Conservation (phyloP, 2,113 vertebrate species). For the Podarcis raffonei region DNA sequence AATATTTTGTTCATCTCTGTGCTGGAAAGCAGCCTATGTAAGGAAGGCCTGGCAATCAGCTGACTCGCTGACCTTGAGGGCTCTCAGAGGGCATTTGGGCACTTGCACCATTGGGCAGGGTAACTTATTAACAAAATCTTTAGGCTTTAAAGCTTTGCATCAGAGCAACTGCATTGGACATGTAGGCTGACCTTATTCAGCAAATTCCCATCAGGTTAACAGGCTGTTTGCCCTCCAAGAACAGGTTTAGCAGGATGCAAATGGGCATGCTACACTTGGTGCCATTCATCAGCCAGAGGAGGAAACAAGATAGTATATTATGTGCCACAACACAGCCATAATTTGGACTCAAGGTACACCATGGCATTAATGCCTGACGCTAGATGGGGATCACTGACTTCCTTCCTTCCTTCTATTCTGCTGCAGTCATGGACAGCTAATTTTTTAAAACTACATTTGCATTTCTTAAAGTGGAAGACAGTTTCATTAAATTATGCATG, state of each 20-base stretch:
- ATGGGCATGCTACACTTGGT: background rate
- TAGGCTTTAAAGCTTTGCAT: background rate
- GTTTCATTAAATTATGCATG: background rate
- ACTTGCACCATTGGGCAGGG: too few relatives aligned
- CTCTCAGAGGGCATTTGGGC: background rate
- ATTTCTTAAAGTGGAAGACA: background rate
- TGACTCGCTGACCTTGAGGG: background rate
- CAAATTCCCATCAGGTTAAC: background rate
- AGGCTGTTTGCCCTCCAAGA: background rate
- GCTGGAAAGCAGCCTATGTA: background rate
- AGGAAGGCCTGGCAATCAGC: background rate
- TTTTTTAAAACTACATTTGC: background rate
- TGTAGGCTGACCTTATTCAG: background rate
- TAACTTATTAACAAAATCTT: background rate
- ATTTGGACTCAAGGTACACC: background rate
- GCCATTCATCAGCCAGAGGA: background rate
- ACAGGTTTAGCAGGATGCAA: background rate
- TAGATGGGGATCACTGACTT: background rate
- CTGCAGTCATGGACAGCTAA: background rate
- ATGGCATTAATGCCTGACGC: background rate
- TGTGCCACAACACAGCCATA: background rate
- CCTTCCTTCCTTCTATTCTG: background rate
- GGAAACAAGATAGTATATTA: background rate
- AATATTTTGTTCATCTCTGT: background rate
- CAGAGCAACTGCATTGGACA: background rate